These are phyloP conservation scores for Scaptodrosophila latifasciaeformis DNA, from an alignment of 2,888 invertebrate species.

Conservation along the genomic window DNA sequence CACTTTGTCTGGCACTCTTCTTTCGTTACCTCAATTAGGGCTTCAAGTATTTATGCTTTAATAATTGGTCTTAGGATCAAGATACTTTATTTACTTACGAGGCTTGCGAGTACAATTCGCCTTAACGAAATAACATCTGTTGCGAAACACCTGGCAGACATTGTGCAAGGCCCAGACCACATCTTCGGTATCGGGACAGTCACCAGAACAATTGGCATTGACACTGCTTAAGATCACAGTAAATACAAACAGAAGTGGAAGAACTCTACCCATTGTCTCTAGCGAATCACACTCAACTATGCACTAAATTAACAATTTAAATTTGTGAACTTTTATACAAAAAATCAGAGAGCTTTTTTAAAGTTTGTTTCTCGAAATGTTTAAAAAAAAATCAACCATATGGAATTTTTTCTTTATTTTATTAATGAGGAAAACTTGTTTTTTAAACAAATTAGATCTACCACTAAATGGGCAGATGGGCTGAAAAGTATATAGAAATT, in stretches of 20 bases:
- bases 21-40: conserved; percentile 27
- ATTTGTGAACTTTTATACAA: neutral
- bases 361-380: neutral
- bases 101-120: conserved; percentile 42
- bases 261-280: conserved; percentile 31
- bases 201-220: conserved; percentile 26
- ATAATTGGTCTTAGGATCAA: neutral
- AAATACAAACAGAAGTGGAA: conserved; percentile 21
- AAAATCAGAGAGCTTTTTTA: neutral
- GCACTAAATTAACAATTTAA: neutral
- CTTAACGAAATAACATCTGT: conserved; percentile 43
- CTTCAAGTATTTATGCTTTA: conserved; percentile 18
- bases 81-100: conserved; percentile 6
- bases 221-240: conserved; percentile 26
- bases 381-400: neutral
- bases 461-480: neutral
- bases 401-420: neutral
- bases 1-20: conserved; percentile 44
- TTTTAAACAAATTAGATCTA: neutral
- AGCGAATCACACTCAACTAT: neutral
- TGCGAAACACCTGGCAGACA: conserved; percentile 42
- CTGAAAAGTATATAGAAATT: neutral
- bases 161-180: conserved; percentile 47
- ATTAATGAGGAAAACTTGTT: no score
- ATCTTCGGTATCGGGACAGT: conserved; percentile 46